Base-by-base conservation (phyloP, 2,888 invertebrate species). In the Vandiemenella viatica region DNA sequence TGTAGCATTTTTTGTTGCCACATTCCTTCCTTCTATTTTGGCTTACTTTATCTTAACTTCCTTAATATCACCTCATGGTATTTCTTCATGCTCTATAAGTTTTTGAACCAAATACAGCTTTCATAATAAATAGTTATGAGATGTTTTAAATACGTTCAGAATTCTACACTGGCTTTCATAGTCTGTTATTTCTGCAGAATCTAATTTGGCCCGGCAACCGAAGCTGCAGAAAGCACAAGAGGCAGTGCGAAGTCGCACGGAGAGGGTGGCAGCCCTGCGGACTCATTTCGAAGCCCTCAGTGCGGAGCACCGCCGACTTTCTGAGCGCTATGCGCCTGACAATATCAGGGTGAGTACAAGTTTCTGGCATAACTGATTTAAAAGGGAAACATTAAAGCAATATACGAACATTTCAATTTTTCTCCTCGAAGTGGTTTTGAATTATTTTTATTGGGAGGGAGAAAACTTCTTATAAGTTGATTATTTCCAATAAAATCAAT, bases 241-340 rank as follows among this genome's bases (percentile, higher is more conserved):
- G 23, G 73, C 77, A 20, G 73, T 84, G 5, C 71, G 77, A 3
- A 74, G 74, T 45, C 75, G 80, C 53, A 76, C 80, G 51, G 77
- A 80, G 16, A 76, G 75, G 1, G 75, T 85, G 0, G 76, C 79
- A n/a, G 73, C 77, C 55, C 67, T 85, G 59, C 82, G 82, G 48
- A 72, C 72, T 55, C 79, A 77, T 60, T 85, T 81, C 59, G 83
- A 85, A 60, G 71, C 74, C 58, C 62, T 84, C 15, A 79, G 80
- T 60, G 71, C 75, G 51, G 75, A 76, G 56, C 84, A 85, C 63
- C 77, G 80, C 61, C 76, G 76, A 59, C 64, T 85, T 51, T 79
- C 83, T 0, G 59, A 61, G 46, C 56, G 55, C 45, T 60, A 58
- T 51, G 57, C 58, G 37, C 61, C 60, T 21, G 54, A 57, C 19